Evolutionary conservation across 2,113 vertebrate species (phyloP).

Genomic region (Epinephelus moara): DNA sequence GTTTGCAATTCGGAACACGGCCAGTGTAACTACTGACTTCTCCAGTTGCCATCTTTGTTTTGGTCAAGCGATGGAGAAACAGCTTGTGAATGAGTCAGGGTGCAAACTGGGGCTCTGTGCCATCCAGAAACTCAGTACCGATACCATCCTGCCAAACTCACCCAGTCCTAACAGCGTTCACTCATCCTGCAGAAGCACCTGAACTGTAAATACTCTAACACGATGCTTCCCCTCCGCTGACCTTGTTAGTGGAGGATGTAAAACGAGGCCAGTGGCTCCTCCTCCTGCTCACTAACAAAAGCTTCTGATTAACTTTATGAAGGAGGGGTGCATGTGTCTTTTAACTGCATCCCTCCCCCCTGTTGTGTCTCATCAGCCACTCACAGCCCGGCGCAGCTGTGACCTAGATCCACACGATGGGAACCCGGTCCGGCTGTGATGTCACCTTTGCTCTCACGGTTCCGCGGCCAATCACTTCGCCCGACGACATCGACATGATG

Average conservation of each 20-base stretch:
- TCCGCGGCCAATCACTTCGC: slow-evolving; percentile 44
- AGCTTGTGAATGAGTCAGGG: background rate
- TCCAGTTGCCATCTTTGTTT: background rate
- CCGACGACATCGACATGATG: slow-evolving; percentile 32
- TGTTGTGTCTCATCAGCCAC: slow-evolving; percentile 18
- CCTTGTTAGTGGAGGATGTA: slow-evolving; percentile 3
- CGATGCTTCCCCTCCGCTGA: background rate
- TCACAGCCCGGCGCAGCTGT: slow-evolving; percentile 50
- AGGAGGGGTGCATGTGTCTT: slow-evolving; percentile 10
- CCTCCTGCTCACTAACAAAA: slow-evolving; percentile 18
- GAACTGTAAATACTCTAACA: background rate
- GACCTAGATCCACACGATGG: slow-evolving; percentile 65
- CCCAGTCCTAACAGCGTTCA: no score
- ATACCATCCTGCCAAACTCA: background rate
- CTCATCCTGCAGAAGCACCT: background rate
- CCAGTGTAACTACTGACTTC: background rate
- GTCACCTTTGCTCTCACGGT: slow-evolving; percentile 70
- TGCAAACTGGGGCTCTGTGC: background rate
- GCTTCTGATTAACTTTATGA: slow-evolving; percentile 22
- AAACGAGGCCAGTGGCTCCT: background rate
- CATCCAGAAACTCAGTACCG: background rate
- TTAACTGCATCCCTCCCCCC: background rate
- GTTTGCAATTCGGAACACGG: no score
- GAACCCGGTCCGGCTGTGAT: slow-evolving; percentile 51
- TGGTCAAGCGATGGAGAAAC: no score